Evolutionary conservation across 2,113 vertebrate species (phyloP).

Genomic region (Phocoena phocoena): DNA sequence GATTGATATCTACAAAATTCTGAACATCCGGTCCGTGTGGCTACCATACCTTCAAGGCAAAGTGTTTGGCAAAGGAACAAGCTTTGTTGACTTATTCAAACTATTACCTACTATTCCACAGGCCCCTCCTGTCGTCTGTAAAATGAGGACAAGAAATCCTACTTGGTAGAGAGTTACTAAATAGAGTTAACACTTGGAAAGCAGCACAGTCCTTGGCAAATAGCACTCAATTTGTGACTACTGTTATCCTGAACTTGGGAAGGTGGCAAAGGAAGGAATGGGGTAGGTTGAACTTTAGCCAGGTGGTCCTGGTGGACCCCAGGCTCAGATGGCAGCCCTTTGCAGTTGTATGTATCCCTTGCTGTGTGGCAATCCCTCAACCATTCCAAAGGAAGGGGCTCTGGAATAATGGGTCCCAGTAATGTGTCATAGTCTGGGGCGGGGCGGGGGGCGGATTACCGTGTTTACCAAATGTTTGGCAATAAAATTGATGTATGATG

Average conservation of each 20-base stretch:
- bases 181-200: not conserved
- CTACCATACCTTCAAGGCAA: not conserved
- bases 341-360: not conserved
- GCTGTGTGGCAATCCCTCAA: not conserved
- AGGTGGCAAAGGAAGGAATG: not conserved
- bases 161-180: not conserved
- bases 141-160: not conserved
- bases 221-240: not conserved
- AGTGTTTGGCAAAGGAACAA: slow-evolving; percentile 22
- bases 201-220: not conserved
- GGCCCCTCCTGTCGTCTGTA: not conserved
- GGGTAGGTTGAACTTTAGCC: not conserved
- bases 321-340: not conserved
- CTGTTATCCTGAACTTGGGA: not conserved
- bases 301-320: not conserved
- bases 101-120: not conserved
- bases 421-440: not conserved
- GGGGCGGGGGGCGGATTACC: not conserved
- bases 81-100: not conserved
- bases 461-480: slow-evolving; percentile 51
- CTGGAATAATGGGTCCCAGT: not conserved
- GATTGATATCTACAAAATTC: not conserved
- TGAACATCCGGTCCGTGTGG: not conserved
- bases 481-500: slow-evolving; percentile 53
- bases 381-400: not conserved